Base-by-base conservation (phyloP, 2,888 invertebrate genomes). In the Heliconius ismenius region DNA sequence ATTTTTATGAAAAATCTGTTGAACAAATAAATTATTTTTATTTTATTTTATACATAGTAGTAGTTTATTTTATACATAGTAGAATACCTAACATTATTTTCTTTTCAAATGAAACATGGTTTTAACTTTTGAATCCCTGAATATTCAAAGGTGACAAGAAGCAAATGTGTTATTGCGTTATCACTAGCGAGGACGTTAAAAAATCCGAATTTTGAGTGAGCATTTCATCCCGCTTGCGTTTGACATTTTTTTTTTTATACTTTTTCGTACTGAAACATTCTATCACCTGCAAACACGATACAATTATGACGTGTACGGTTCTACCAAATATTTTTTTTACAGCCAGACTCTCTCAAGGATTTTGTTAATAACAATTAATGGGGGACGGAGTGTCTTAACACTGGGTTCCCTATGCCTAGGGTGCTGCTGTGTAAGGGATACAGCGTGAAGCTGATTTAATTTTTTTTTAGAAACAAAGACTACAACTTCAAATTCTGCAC, bases 221-320 rank as follows among this genome's bases (percentile, higher is more conserved):
- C 54, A 70, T 70, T 70, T 70, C 69, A 70, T 70, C 54, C 69
- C 69, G 54, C 54, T 70, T 54, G 54, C 69, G 69, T 70, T 70
- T 70, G 69, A 70, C n/a, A 70, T 70, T 70, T 70, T 68, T 69
- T n/a, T 69, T 21, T 69, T 70, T 70, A n/a, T 58, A 32, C 32
- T 65, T 65, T 70, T 70, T 70, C 54, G 28, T 70, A 32, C 69
- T 32, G 54, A 70, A 54, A 58, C 69, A 70, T 54, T 70, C 54
- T 54, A 70, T 70, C 69, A 58, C 69, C 54, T 70, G 54, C 54
- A 70, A 69, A 69, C 69, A 3, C 49, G 69, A 32, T 69, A 54
- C 69, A 69, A 69, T 69, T 69, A 54, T 69, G 54, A 54, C 28
- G 28, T 69, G 36, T 36, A 65, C n/a, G 13, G 28, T 54, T 49